Base-by-base conservation (phyloP, 2,797 vertebrate genomes). In the Sphenodon punctatus region DNA sequence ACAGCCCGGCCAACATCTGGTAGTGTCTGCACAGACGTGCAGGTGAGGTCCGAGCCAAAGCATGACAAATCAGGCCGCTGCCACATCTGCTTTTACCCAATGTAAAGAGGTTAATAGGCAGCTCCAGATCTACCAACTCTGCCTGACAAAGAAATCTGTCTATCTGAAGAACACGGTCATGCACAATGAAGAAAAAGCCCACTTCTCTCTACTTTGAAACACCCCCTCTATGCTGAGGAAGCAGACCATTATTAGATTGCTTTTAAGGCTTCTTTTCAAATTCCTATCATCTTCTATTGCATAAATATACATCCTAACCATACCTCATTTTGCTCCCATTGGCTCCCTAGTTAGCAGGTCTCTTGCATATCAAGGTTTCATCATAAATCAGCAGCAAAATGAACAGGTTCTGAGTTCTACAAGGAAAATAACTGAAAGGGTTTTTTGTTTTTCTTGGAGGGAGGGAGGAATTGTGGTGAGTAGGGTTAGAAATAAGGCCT, bases 351-450 rank as follows among this genome's bases (percentile, higher is more conserved):
- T 56, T n/a, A 34, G 25, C 80, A 86, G 85, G 88, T 90, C 91
- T 87, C 85, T 94, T 91, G 89, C 89, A 88, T 93, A 92, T 93
- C 86, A 86, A 89, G 86, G 92, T 90, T 94, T 90, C 80, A 13
- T 74, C 85, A 80, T 86, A 88, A 92, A 93, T 88, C 93, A 91
- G 90, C 92, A 94, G 93, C 92, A 89, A 91, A 94, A 93, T 7
- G 80, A 91, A 91, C 66, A 93, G 92, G 93, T 86, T 92, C 91
- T 94, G 89, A 93, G 92, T 84, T 93, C 89, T 89, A 88, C 89
- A 91, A 90, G 90, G 86, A 93, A 95, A 95, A 92, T 34, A 91
- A 88, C 84, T 48, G 49, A 84, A 73, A 85, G 78, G 80, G 76
- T 84, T 85, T 71, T 75, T 42, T 80, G 64, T 61, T 17, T 70